Conservation (phyloP, 2,888 invertebrate species). For the Branchipolynoe longqiensis region DNA sequence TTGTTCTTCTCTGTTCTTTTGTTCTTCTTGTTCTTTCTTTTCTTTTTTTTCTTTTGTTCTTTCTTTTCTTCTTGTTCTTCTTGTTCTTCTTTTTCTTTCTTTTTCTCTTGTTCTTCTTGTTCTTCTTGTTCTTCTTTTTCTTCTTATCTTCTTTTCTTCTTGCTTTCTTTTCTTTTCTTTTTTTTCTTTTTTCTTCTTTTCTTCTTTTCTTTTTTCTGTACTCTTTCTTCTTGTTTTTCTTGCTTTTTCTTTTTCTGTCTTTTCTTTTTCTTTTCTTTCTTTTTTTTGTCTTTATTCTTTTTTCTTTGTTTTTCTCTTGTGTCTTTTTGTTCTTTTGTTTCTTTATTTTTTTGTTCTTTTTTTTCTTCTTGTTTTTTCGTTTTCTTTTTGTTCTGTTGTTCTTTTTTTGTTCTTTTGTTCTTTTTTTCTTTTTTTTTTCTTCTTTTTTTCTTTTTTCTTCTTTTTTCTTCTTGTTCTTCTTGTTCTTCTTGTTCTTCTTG, state of each 20-base stretch:
- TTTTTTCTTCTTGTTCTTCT: too few relatives aligned
- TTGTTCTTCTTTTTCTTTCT: not conserved
- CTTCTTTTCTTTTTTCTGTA: not conserved
- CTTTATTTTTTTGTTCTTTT: too few relatives aligned
- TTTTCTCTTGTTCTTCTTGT: not conserved
- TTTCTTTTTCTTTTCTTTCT: conserved; percentile 18
- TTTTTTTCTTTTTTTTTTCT: too few relatives aligned
- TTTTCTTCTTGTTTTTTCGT: too few relatives aligned
- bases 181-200: not conserved
- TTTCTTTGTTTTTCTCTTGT: not conserved
- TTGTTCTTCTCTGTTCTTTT: not conserved
- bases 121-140: too few relatives aligned
- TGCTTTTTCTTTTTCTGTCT: not conserved
- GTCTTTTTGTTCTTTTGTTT: not conserved
- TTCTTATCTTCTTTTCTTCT: too few relatives aligned
- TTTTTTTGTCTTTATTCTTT: not conserved
- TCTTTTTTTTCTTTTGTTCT: not conserved
- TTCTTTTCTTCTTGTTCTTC: not conserved
- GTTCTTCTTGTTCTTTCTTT: not conserved
- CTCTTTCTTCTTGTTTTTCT: conserved; percentile 18
- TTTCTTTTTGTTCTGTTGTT: too few relatives aligned
- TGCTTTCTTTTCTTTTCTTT: too few relatives aligned
- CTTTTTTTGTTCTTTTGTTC: too few relatives aligned
- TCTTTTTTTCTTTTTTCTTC: too few relatives aligned
- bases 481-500: too few relatives aligned